Conservation (phyloP, 2,797 vertebrate genomes). For the Danio albolineatus region DNA sequence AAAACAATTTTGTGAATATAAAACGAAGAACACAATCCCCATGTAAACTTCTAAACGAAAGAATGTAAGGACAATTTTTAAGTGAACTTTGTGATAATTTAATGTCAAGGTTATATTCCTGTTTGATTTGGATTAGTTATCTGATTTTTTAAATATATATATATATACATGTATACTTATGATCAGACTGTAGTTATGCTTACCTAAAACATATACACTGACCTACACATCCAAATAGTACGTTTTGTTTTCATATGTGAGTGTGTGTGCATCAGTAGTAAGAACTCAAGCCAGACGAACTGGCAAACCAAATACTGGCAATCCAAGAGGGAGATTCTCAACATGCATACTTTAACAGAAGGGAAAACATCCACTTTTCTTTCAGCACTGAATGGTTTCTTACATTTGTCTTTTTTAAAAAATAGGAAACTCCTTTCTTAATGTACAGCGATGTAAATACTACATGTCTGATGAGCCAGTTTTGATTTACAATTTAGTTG, state of each 20-base stretch:
- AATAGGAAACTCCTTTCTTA: constrained; percentile 61
- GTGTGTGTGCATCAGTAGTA: constrained; percentile 4
- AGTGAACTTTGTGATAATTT: constrained; percentile 74
- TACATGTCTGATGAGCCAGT: constrained; percentile 40
- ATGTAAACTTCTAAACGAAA: constrained; percentile 63
- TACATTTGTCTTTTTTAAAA: constrained; percentile 43
- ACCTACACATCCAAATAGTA: constrained; percentile 65
- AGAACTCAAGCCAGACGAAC: constrained; percentile 48
- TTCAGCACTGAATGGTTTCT: constrained; percentile 25
- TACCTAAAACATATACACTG: constrained; percentile 65
- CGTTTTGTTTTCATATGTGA: constrained; percentile 33
- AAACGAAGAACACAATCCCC: constrained; percentile 44
- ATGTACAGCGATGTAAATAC: constrained; percentile 84
- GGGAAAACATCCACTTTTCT: constrained; percentile 11
- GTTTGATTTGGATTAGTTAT: constrained; percentile 52
- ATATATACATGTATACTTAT: constrained; percentile 28
- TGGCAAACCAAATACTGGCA: constrained; percentile 48
- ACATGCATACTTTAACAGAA: constrained; percentile 7
- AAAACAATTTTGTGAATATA: constrained; percentile 54
- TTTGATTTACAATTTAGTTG: constrained; percentile 45
- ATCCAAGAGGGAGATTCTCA: constrained; percentile 51
- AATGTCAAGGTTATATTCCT: constrained; percentile 72
- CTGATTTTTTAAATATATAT: constrained; percentile 1
- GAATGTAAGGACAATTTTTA: constrained; percentile 79
- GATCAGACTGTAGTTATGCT: constrained; percentile 43